phyloP scores from a whole-genome alignment of 1,140 invertebrate genomes.

The Brachionus koreanus region DNA sequence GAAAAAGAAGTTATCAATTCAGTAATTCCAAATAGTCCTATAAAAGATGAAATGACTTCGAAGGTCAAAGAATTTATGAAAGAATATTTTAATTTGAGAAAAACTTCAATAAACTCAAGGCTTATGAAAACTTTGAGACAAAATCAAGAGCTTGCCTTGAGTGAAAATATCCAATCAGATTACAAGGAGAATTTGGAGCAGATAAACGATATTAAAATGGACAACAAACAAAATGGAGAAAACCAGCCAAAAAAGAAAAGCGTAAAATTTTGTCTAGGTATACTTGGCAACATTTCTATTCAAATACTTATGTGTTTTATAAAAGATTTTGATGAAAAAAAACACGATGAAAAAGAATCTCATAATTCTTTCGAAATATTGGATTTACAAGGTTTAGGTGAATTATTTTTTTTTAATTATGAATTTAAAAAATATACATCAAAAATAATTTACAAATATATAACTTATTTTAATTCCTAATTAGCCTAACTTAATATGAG shows the following conservation, averaged over 20 bases:
- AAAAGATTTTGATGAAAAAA: not conserved
- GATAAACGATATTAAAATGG: not conserved
- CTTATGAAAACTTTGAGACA: not conserved
- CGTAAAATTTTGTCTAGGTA: not conserved
- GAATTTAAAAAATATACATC: no score
- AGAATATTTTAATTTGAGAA: conserved; percentile 18
- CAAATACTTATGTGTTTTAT: not conserved
- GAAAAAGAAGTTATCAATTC: not conserved
- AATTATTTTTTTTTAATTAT: no score
- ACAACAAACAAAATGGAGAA: not conserved
- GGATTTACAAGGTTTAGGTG: not conserved
- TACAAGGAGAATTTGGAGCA: not conserved
- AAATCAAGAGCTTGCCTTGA: not conserved
- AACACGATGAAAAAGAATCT: not conserved
- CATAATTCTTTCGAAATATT: not conserved
- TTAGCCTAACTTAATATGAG: no score
- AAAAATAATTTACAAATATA: no score
- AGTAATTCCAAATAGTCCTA: not conserved
- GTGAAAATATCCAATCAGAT: not conserved
- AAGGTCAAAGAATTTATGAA: conserved; percentile 10
- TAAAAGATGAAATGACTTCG: not conserved
- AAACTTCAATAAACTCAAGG: not conserved
- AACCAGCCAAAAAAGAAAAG: not conserved
- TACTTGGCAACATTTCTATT: not conserved
- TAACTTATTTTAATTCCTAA: no score